phyloP scores from a whole-genome alignment of 1,140 invertebrate genomes.

The Reticulitermes speratus region DNA sequence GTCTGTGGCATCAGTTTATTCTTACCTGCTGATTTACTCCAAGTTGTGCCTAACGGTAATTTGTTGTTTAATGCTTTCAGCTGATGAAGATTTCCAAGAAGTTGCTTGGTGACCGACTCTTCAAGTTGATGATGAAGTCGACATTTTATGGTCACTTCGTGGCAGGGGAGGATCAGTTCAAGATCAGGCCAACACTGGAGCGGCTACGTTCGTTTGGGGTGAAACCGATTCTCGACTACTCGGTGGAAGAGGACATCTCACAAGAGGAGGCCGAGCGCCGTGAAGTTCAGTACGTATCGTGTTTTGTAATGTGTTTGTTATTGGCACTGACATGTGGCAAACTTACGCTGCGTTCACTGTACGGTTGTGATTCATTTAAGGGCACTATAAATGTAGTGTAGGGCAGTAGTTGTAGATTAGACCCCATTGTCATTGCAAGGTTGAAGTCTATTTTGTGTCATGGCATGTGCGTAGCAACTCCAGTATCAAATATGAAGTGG shows the following conservation, averaged over 20 bases:
- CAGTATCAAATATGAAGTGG: no score
- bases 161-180: slow-evolving; percentile 87
- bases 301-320: no score
- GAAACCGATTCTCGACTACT: slow-evolving; percentile 98
- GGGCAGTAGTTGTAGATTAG: no score
- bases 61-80: slow-evolving; percentile 57
- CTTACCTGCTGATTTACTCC: not conserved
- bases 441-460: no score
- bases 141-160: slow-evolving; percentile 99
- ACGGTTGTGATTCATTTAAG: no score
- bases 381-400: no score
- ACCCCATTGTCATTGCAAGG: no score
- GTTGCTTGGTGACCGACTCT: slow-evolving; percentile 83
- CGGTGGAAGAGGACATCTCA: slow-evolving; percentile 95
- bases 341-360: no score
- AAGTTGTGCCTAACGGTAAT: not conserved
- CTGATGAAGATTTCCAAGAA: slow-evolving; percentile 80
- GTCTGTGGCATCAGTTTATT: no score
- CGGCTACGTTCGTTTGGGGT: slow-evolving; percentile 91
- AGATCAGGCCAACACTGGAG: slow-evolving; percentile 80
- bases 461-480: no score
- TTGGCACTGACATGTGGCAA: no score
- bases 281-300: slow-evolving; percentile 80
- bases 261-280: slow-evolving; percentile 84
- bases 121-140: slow-evolving; percentile 84